These are phyloP conservation scores for Hipposideros larvatus DNA, from an alignment of 2,797 vertebrate genomes.

Conservation along the genomic window DNA sequence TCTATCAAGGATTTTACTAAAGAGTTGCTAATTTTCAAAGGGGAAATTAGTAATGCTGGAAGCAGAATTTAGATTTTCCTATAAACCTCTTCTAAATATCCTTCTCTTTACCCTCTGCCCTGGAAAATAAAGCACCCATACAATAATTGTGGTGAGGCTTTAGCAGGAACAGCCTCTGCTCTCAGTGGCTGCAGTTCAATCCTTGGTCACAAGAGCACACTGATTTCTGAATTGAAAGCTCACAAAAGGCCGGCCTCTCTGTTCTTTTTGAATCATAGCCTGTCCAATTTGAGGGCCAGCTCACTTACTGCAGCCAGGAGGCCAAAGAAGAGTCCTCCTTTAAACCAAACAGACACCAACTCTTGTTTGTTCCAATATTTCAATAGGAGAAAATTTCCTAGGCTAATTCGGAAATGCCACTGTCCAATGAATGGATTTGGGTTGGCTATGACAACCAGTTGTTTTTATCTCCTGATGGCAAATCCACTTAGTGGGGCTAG, in stretches of 20 bases:
- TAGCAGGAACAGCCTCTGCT: not conserved
- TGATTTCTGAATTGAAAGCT: constrained; percentile 31
- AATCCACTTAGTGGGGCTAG: not conserved
- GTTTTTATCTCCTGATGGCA: constrained; percentile 34
- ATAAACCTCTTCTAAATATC: constrained; percentile 57
- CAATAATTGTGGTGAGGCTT: not conserved
- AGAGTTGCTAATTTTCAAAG: constrained; percentile 77
- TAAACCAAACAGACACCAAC: not conserved
- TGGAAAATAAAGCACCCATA: constrained; percentile 18
- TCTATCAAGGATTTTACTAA: constrained; percentile 69
- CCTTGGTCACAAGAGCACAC: constrained; percentile 49
- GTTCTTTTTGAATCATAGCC: not conserved
- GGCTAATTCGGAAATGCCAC: constrained; percentile 9
- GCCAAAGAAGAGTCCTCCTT: not conserved
- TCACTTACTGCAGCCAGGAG: not conserved
- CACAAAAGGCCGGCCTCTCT: not conserved
- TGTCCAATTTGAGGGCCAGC: not conserved
- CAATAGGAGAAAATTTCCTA: not conserved
- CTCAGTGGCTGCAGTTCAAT: not conserved
- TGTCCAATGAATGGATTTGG: not conserved
- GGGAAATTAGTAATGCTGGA: constrained; percentile 63
- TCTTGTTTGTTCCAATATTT: not conserved
- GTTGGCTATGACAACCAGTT: not conserved
- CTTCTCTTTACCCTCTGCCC: not conserved
- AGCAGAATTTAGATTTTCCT: constrained; percentile 62